phyloP scores from a whole-genome alignment of 2,797 vertebrate genomes.

The Mus caroli region DNA sequence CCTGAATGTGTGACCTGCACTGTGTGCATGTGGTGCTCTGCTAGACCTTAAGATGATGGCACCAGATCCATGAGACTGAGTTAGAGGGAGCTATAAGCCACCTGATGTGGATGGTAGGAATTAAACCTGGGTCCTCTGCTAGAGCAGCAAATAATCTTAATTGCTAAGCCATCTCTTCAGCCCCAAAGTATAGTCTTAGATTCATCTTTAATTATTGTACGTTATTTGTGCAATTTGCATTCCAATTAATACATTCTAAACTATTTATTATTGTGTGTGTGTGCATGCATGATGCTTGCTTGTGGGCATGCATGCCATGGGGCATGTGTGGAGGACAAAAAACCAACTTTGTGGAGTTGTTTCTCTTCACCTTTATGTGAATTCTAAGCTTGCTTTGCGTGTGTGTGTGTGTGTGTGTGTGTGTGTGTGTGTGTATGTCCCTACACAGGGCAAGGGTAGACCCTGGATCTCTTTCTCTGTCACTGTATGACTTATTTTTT shows the following conservation, averaged over 20 bases:
- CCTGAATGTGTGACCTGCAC: not conserved
- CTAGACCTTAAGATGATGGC: not conserved
- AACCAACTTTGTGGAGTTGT: not conserved
- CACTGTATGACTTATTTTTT: not conserved
- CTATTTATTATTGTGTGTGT: not conserved
- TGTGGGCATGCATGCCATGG: not conserved
- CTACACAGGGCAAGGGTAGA: not conserved
- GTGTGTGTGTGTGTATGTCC: not conserved
- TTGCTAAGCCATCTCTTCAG: not conserved
- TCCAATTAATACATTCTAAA: not conserved
- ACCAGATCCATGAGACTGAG: not conserved
- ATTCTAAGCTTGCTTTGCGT: not conserved
- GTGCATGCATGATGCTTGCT: not conserved
- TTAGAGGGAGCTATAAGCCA: not conserved
- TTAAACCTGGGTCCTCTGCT: not conserved
- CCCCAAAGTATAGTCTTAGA: not conserved
- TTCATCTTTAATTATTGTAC: conserved; percentile 38
- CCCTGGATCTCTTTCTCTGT: not conserved
- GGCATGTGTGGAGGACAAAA: not conserved
- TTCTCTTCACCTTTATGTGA: not conserved
- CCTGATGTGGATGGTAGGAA: too few species aligned
- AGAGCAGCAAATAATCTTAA: not conserved
- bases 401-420: not conserved
- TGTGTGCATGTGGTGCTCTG: not conserved
- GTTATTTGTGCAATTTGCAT: conserved; percentile 7